Base-by-base conservation (phyloP, 2,113 vertebrate genomes). In the Tapirus terrestris region DNA sequence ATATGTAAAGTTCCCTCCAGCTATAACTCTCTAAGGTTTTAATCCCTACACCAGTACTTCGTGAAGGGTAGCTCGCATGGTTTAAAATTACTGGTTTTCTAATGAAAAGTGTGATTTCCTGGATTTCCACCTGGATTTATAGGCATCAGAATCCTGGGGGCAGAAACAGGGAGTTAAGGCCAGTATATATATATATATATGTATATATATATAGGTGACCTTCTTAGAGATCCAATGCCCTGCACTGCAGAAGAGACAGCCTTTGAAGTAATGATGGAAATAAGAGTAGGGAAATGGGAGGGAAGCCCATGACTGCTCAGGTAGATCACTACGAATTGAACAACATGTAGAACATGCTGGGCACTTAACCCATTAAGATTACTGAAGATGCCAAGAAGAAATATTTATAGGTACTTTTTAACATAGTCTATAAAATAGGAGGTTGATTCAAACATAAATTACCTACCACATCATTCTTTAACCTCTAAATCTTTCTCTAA, bases 401-500 rank as follows among this genome's bases (percentile, higher is more conserved):
- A 94, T 98, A 97, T 98, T 98, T 97, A 98, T 93, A 97, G 96
- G 75, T 87, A 95, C 94, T 94, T 97, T 95, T 96, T 95, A 96
- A 96, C 72, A 94, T 90, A 94, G 95, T 79, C 96, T 96, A 95
- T 97, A 98, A 98, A 96, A 96, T 36, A 82, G 65, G 61, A 88
- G 81, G 94, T 81, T 94, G 94, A 97, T 96, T 96, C 81, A 96
- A 97, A 97, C 81, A 93, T 98, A 98, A 97, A 97, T 98, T 90
- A 98, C 68, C 89, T 76, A 82, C 80, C 84, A 95, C 43, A 95
- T 97, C 96, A 97, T 97, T 97, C 94, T 97, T 97, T 96, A 97
- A 97, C 90, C 96, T 98, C 88, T 95, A 97, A 95, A 98, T 97
- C 94, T 97, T 98, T 97, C 94, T 94, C 90, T 98, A 96, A 96